Conservation (phyloP, 2,888 invertebrate genomes). For the Augochlorella aurata region DNA sequence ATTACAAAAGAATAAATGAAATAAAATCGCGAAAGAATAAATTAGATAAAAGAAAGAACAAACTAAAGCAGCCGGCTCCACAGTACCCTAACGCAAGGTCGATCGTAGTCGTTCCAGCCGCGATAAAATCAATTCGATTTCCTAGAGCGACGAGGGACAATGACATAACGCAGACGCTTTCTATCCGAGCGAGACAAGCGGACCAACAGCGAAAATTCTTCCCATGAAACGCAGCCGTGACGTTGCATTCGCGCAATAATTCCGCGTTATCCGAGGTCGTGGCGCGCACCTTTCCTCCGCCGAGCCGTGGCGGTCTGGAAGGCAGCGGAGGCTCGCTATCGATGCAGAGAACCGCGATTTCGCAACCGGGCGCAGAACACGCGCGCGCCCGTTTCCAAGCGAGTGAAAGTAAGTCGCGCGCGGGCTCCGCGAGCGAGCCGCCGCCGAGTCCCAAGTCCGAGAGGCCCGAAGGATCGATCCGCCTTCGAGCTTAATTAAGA, state of each 20-base stretch:
- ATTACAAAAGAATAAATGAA: no score
- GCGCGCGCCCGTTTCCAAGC: conserved; percentile 50
- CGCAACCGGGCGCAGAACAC: conserved; percentile 41
- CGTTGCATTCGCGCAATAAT: conserved; percentile 30
- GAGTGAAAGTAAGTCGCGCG: conserved; percentile 62
- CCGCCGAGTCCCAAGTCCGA: conserved; percentile 12
- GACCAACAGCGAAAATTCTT: conserved; percentile 19
- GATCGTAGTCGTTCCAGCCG: no score
- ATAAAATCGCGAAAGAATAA: no score
- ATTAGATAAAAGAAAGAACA: no score
- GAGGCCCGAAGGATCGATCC: conserved; percentile 52
- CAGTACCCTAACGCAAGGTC: no score
- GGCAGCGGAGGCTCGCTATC: conserved; percentile 37
- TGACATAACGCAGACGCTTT: conserved; percentile 7
- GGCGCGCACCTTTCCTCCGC: conserved; percentile 23
- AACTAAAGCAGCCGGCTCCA: no score
- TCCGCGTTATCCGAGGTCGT: conserved; percentile 15
- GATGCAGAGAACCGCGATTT: conserved; percentile 55
- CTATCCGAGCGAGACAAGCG: background rate
- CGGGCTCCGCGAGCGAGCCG: conserved; percentile 27
- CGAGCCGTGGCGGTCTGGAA: conserved; percentile 9
- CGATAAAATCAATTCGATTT: no score
- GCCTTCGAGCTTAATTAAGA: conserved; percentile 60
- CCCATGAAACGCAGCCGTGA: conserved; percentile 19
- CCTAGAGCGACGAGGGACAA: background rate